phyloP scores from a whole-genome alignment of 1,140 invertebrate genomes.

The Lutraria rhynchaena region DNA sequence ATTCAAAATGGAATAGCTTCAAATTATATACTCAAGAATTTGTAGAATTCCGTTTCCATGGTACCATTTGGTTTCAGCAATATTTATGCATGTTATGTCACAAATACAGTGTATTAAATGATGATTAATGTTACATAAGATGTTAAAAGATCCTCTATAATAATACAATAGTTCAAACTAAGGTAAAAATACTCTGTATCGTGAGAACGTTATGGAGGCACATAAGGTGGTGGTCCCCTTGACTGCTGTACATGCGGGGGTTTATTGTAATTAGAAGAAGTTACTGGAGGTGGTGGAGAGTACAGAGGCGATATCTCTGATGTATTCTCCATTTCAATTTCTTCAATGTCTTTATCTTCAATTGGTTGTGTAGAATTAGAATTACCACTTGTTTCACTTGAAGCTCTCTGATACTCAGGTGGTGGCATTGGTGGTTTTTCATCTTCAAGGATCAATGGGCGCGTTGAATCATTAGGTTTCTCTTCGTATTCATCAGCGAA shows the following conservation, averaged over 20 bases:
- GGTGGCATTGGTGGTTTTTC: slow-evolving; percentile 94
- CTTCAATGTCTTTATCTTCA: slow-evolving; percentile 74
- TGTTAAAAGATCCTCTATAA: not conserved
- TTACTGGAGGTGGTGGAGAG: slow-evolving; percentile 91
- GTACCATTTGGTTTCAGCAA: too few species aligned
- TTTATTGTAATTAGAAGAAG: slow-evolving; percentile 84
- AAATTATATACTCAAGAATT: too few species aligned
- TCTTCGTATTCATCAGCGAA: slow-evolving; percentile 96
- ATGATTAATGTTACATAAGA: not conserved
- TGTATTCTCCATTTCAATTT: slow-evolving; percentile 76
- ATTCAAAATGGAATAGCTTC: too few species aligned
- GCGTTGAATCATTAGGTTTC: slow-evolving; percentile 90
- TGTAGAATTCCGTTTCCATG: too few species aligned
- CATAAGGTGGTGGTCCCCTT: slow-evolving; percentile 75
- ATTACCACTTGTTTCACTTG: slow-evolving; percentile 75
- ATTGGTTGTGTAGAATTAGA: slow-evolving; percentile 83
- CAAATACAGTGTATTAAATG: not conserved
- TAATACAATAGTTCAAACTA: not conserved
- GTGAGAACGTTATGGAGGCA: slow-evolving; percentile 72
- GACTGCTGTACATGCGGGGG: slow-evolving; percentile 75
- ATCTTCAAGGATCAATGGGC: slow-evolving; percentile 95
- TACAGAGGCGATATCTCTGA: slow-evolving; percentile 84
- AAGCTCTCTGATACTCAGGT: slow-evolving; percentile 88
- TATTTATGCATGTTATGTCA: not conserved
- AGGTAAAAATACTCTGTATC: slow-evolving; percentile 11